Base-by-base conservation (phyloP, 2,113 vertebrate species). In the Cyphomyrus plagiostoma region DNA sequence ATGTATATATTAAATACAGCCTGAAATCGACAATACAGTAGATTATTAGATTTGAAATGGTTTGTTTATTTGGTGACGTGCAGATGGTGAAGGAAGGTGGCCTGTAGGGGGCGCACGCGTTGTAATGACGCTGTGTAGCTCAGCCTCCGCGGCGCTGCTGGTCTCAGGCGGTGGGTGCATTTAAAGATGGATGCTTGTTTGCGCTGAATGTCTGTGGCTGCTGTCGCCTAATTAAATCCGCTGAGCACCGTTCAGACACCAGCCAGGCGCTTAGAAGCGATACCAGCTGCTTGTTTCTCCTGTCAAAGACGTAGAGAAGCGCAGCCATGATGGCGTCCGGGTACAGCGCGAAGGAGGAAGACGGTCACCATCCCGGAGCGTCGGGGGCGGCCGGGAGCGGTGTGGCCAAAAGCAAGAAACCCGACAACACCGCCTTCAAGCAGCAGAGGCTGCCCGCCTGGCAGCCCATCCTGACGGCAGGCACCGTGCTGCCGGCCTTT, bases 401-500 rank as follows among this genome's bases (percentile, higher is more conserved):
- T 4, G 90, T 91, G 0, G 93, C 92, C 1, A 98, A 98, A 91
- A 98, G 94, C 83, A 96, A 97, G 91, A 98, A 98, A 53, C 98
- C 98, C 4, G 98, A 99, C 90, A 99, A 99, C 92, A 99, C 98
- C 0, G 98, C 98, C 0, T 99, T 99, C 92, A 99, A 99, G 91
- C 98, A 99, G 94, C 98, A 99, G 92, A 95, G 98, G 82, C 93
- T 99, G 50, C 98, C 98, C 2, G 98, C 98, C 45, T 99, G 98
- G 98, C 98, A 99, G 93, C 98, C 98, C 89, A 98, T 99, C 89
- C 95, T 99, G 35, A 99, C 98, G 0, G 98, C 98, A 0, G 97
- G 97, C 83, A 98, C 97, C n/a, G 98, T 98, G 90, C 94, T 99
- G 42, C 98, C 98, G 0, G 98, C 97, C 35, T 99, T 99, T 94